Evolutionary conservation across 2,888 invertebrate genomes (phyloP).

Genomic region (Idaea straminata): DNA sequence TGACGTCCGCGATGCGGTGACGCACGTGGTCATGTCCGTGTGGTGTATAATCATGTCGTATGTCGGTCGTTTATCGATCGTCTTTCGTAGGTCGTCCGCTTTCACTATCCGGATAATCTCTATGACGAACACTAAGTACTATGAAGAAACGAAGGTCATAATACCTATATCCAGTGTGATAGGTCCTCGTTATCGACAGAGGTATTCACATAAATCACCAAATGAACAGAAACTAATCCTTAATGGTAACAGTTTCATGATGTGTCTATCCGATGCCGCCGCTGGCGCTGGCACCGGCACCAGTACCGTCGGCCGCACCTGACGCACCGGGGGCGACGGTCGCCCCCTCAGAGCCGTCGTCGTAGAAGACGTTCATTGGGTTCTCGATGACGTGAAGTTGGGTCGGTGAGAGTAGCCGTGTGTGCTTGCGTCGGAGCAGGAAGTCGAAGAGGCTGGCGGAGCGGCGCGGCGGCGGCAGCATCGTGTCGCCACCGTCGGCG

Average conservation of each 20-base stretch:
- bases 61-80: neutral
- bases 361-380: conserved; percentile 54
- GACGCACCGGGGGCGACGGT: too few species aligned
- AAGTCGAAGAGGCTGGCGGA: conserved; percentile 50
- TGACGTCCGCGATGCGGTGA: neutral
- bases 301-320: too few species aligned
- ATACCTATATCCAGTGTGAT: neutral
- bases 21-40: neutral
- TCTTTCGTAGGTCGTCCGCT: neutral
- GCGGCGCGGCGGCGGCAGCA: conserved; percentile 46
- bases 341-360: conserved; percentile 14
- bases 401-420: conserved; percentile 18
- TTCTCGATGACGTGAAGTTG: conserved; percentile 57
- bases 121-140: neutral
- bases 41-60: neutral
- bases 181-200: neutral
- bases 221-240: neutral
- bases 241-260: neutral
- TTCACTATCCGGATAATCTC: neutral
- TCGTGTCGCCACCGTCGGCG: conserved; percentile 33
- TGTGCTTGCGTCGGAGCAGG: conserved; percentile 39
- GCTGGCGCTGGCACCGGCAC: too few species aligned
- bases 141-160: too few species aligned
- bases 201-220: neutral
- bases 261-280: neutral